These are phyloP conservation scores for Gisinianus flammeolus DNA, from an alignment of 2,888 invertebrate genomes.

Conservation along the genomic window DNA sequence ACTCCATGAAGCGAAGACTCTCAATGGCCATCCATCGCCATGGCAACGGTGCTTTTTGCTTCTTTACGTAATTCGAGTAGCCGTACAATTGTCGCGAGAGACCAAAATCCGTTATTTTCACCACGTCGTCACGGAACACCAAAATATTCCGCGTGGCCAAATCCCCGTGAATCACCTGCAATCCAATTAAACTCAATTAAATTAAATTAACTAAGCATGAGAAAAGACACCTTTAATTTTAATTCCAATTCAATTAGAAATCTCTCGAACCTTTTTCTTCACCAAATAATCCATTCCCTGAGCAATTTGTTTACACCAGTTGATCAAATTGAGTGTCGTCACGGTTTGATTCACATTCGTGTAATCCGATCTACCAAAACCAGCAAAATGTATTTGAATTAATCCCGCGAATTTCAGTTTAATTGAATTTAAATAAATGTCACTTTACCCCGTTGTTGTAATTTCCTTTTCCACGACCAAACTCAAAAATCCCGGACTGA, in stretches of 20 bases:
- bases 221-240: background rate
- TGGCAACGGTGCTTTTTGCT: background rate
- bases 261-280: background rate
- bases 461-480: background rate
- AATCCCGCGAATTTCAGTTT: background rate
- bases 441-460: background rate
- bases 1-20: background rate
- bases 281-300: background rate
- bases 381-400: background rate
- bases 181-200: background rate
- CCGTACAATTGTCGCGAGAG: background rate
- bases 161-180: background rate
- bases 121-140: background rate
- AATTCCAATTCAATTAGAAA: background rate
- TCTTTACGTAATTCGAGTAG: constrained; percentile 7
- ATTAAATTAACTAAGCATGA: too few relatives aligned
- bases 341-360: background rate
- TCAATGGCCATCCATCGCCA: constrained; percentile 9
- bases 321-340: background rate
- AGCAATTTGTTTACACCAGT: background rate
- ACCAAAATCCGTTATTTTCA: constrained; percentile 10
- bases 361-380: background rate
- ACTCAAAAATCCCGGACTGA: background rate
- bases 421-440: background rate
- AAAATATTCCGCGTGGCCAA: background rate